Conservation (phyloP, 2,888 invertebrate species). For the Parapristionchus giblindavisi region DNA sequence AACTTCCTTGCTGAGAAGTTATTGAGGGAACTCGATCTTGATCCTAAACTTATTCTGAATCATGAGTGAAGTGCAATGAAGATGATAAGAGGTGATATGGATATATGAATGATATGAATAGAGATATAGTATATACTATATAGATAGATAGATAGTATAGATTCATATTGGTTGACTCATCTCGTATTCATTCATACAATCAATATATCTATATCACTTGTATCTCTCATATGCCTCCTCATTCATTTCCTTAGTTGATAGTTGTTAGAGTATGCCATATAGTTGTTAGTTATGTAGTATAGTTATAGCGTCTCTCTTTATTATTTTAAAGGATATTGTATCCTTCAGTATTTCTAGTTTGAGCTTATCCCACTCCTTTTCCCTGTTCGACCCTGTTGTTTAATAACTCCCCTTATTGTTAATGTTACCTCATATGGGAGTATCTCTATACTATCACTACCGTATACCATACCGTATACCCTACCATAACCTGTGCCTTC, state of each 20-base stretch:
- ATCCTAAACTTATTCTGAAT: slow-evolving; percentile 31
- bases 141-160: neutral
- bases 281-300: slow-evolving; percentile 1
- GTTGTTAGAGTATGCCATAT: slow-evolving; percentile 17
- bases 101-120: neutral
- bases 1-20: slow-evolving; percentile 28
- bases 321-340: slow-evolving; percentile 6
- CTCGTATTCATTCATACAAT: neutral
- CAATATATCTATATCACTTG: neutral
- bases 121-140: neutral
- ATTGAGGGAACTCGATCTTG: slow-evolving; percentile 29
- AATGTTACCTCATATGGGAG: slow-evolving; percentile 15
- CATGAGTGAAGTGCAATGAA: too few species aligned
- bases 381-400: slow-evolving; percentile 10
- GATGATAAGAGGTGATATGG: neutral
- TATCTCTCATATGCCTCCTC: neutral
- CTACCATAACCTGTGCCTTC: neutral
- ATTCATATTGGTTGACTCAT: neutral
- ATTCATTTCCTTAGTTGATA: slow-evolving; percentile 2
- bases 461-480: slow-evolving; percentile 4
- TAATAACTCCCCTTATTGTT: slow-evolving; percentile 2
- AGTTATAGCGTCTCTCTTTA: slow-evolving; percentile 5
- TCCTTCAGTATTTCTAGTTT: slow-evolving; percentile 10
- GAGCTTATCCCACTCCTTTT: neutral
- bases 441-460: neutral